Evolutionary conservation across 2,797 vertebrate genomes (phyloP).

Genomic region (Leptodactylus fallax): DNA sequence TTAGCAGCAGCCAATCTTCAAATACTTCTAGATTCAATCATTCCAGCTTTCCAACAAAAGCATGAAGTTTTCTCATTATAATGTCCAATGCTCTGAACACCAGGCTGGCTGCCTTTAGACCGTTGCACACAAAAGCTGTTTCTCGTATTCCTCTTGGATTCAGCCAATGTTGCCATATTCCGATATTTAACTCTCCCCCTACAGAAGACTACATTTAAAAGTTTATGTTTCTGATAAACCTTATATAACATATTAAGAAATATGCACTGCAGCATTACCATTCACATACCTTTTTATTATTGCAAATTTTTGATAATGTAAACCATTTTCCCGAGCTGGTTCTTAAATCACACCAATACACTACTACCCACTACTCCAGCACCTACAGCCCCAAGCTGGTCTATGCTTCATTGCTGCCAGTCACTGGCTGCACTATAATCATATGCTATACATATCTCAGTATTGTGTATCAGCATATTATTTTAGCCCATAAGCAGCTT

Average conservation of each 20-base stretch:
- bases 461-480: too few species aligned
- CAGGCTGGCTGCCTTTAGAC: slow-evolving; percentile 72
- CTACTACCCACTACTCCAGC: too few species aligned
- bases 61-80: slow-evolving; percentile 68
- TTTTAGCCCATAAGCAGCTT: too few species aligned
- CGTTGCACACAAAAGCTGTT: slow-evolving; percentile 68
- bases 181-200: slow-evolving; percentile 63
- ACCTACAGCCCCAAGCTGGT: too few species aligned
- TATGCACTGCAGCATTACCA: neutral
- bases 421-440: neutral
- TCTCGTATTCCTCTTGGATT: slow-evolving; percentile 69
- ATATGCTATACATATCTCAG: neutral
- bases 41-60: slow-evolving; percentile 76
- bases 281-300: neutral
- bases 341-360: neutral
- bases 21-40: slow-evolving; percentile 71
- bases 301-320: neutral
- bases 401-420: too few species aligned
- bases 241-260: neutral
- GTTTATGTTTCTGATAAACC: neutral
- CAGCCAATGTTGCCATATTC: slow-evolving; percentile 57
- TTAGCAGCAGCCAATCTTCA: slow-evolving; percentile 72
- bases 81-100: slow-evolving; percentile 67
- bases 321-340: too few species aligned
- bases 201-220: slow-evolving; percentile 65